phyloP scores from a whole-genome alignment of 1,140 invertebrate species.

The Cepaea nemoralis region DNA sequence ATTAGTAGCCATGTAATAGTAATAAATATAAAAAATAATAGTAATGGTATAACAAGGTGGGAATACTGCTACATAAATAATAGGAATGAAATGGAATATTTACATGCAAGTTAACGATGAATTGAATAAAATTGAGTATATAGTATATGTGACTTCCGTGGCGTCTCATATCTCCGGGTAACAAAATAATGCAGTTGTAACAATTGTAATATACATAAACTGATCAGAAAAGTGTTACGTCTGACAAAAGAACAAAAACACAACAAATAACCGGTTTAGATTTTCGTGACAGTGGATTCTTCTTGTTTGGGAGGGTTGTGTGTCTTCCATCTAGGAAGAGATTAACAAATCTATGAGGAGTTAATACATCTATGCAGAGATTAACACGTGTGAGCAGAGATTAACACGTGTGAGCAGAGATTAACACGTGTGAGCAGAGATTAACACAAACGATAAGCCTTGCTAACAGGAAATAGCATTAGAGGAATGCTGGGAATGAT shows the following conservation, averaged over 20 bases:
- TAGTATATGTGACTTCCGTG: no score
- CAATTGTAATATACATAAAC: no score
- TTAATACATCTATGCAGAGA: no score
- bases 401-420: no score
- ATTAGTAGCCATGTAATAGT: background rate
- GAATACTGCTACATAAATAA: slow-evolving; percentile 3
- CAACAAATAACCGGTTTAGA: slow-evolving; percentile 10
- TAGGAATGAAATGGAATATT: slow-evolving; percentile 8
- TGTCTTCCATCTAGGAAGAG: no score
- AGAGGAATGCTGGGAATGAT: background rate
- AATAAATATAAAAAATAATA: background rate
- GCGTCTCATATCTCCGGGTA: no score
- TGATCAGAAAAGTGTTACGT: background rate
- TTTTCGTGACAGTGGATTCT: no score
- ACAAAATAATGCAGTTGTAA: no score
- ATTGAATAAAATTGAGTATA: background rate
- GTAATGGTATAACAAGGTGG: background rate
- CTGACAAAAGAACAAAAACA: background rate
- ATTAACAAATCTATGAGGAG: no score
- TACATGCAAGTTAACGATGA: background rate
- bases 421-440: no score
- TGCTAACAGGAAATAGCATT: background rate
- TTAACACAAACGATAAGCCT: background rate
- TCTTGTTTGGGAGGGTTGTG: no score
- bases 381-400: no score